Evolutionary conservation across 2,888 invertebrate species (phyloP).

Genomic region (Sminthurinus aureus): DNA sequence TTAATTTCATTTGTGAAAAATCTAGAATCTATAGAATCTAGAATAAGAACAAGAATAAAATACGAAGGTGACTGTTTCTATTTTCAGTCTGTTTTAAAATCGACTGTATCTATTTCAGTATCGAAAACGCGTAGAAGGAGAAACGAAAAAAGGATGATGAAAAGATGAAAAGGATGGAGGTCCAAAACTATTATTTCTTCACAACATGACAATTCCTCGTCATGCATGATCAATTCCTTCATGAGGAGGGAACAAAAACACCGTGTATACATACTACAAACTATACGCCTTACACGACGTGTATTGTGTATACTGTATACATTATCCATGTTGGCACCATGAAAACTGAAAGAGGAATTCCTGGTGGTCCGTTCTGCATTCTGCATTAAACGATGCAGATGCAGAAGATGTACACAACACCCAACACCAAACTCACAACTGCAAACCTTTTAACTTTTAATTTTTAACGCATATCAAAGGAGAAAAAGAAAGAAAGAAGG

Average conservation of each 20-base stretch:
- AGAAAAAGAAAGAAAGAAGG: no score
- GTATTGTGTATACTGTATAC: no score
- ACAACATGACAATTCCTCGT: slow-evolving; percentile 16
- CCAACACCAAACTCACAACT: neutral
- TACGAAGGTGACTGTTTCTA: no score
- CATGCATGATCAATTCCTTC: slow-evolving; percentile 23
- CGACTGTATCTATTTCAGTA: no score
- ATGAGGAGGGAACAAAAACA: neutral
- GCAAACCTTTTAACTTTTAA: no score
- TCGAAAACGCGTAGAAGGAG: no score
- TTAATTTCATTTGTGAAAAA: no score
- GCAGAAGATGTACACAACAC: neutral
- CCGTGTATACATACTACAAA: neutral
- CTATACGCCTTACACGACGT: no score
- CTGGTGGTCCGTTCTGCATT: slow-evolving; percentile 2
- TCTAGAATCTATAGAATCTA: no score
- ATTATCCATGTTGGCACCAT: neutral
- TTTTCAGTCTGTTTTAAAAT: no score
- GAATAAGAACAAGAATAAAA: no score
- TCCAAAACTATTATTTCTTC: neutral
- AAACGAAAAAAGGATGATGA: neutral
- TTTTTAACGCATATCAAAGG: no score
- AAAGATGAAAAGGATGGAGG: neutral
- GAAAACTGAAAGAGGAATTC: neutral
- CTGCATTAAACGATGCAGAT: neutral